phyloP scores from a whole-genome alignment of 2,888 invertebrate species.

The Gryllus longicercus region DNA sequence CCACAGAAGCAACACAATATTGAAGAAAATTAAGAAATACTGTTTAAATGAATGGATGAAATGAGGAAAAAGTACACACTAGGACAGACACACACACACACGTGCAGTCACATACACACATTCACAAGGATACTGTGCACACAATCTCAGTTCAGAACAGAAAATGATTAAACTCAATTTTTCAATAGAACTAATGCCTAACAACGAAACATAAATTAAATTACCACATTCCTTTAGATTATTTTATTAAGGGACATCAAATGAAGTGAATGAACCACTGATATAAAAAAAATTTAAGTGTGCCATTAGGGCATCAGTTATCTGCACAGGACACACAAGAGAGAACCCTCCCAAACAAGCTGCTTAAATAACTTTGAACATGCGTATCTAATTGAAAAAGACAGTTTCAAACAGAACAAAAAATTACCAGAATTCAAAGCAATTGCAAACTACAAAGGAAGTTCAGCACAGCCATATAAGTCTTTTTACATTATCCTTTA shows the following conservation, averaged over 20 bases:
- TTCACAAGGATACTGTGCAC: constrained; percentile 4
- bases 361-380: not conserved
- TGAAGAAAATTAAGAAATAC: not conserved
- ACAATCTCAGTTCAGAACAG: not conserved
- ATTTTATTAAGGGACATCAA: too few relatives aligned
- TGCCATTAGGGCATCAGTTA: too few relatives aligned
- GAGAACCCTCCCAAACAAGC: not conserved
- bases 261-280: too few relatives aligned
- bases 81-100: constrained; percentile 3
- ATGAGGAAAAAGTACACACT: constrained; percentile 9
- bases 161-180: constrained; percentile 11
- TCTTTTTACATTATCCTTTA: too few relatives aligned
- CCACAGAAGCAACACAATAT: not conserved
- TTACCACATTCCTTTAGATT: too few relatives aligned
- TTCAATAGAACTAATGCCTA: not conserved
- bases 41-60: not conserved
- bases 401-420: not conserved
- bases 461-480: too few relatives aligned
- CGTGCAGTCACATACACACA: constrained; percentile 28
- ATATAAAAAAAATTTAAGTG: too few relatives aligned
- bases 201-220: too few relatives aligned
- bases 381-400: not conserved
- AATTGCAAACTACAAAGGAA: too few relatives aligned
- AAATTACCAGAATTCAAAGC: too few relatives aligned
- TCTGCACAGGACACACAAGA: not conserved